Evolutionary conservation across 2,888 invertebrate genomes (phyloP).

Genomic region (Campoletis raptor): DNA sequence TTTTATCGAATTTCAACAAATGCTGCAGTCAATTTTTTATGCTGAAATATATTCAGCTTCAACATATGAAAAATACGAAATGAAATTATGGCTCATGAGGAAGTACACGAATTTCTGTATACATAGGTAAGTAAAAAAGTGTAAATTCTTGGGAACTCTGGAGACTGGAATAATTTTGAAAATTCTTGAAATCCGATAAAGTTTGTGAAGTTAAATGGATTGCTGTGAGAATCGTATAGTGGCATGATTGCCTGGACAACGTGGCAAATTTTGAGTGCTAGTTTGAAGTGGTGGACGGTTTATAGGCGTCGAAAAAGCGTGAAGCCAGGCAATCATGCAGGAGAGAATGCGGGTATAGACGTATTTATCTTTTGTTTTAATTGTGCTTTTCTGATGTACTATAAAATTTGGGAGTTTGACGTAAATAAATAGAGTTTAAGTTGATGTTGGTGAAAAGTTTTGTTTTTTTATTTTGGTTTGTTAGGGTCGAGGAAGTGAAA

Average conservation of each 20-base stretch:
- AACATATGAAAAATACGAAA: background rate
- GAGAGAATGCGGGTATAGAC: background rate
- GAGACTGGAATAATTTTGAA: background rate
- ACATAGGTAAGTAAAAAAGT: background rate
- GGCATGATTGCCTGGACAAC: background rate
- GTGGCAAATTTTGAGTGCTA: background rate
- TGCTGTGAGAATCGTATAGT: background rate
- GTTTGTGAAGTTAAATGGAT: slow-evolving; percentile 2
- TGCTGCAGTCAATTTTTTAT: background rate
- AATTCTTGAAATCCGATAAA: slow-evolving; percentile 11
- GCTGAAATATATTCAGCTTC: background rate
- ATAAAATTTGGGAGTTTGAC: background rate
- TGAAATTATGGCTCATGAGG: background rate
- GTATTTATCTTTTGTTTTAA: background rate
- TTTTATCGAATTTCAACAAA: background rate
- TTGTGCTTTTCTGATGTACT: background rate
- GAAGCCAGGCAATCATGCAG: background rate
- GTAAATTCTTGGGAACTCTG: background rate
- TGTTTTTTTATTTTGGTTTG: background rate
- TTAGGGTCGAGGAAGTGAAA: background rate
- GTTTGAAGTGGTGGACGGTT: background rate
- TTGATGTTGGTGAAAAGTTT: background rate
- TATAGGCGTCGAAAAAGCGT: background rate
- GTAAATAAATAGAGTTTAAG: background rate
- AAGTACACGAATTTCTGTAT: background rate